Evolutionary conservation across 2,888 invertebrate genomes (phyloP).

Genomic region (Pinctada fucata): DNA sequence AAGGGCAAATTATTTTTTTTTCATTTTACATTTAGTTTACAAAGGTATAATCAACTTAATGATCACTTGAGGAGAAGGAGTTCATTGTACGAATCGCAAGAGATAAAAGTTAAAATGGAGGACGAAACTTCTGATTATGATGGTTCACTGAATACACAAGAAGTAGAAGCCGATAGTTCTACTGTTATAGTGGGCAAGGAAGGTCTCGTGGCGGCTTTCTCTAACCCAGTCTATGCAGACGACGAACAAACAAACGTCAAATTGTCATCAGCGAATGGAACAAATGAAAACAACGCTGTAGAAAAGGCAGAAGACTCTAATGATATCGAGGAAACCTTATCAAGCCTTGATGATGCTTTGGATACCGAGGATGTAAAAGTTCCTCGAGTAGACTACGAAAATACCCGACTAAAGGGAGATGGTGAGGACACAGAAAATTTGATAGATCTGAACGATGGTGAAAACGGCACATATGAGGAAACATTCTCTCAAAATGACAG

Average conservation of each 20-base stretch:
- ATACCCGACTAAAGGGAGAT: background rate
- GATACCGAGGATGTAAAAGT: conserved; percentile 37
- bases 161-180: conserved; percentile 18
- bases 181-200: conserved; percentile 13
- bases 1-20: too few species aligned
- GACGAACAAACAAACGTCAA: conserved; percentile 17
- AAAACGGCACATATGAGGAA: background rate
- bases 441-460: background rate
- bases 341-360: conserved; percentile 42
- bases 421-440: conserved; percentile 1
- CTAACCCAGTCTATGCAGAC: conserved; percentile 25
- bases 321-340: conserved; percentile 38
- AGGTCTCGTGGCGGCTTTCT: conserved; percentile 10
- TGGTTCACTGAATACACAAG: conserved; percentile 39
- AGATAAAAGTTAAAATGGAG: conserved; percentile 50
- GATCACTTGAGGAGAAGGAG: conserved; percentile 49
- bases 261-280: background rate
- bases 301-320: background rate
- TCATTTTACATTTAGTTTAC: conserved; percentile 37
- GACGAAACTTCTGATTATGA: conserved; percentile 50
- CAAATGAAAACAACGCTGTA: background rate
- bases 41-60: conserved; percentile 46
- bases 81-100: conserved; percentile 59
- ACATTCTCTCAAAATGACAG: background rate
- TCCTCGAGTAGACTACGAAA: background rate